Base-by-base conservation (phyloP, 2,888 invertebrate species). In the Catocala nupta region DNA sequence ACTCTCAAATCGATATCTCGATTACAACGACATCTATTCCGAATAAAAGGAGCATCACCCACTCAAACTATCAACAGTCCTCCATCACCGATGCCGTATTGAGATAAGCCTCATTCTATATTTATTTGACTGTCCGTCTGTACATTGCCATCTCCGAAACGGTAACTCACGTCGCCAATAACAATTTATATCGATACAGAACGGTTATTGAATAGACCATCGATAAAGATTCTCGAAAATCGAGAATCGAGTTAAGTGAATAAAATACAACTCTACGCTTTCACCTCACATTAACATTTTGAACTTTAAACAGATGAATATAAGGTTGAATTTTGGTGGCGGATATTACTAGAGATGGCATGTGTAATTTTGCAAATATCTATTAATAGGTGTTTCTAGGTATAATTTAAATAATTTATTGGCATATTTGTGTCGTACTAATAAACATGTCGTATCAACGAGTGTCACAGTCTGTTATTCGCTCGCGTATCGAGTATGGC, bases 91-190 rank as follows among this genome's bases (percentile, higher is more conserved):
- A 90, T 90, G 85, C 82, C 81, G 82, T 83, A 84, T 84, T 84
- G 79, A 86, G 90, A 91, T 91, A 91, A 89, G 82, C 84, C 83
- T 81, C 72, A 77, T 75, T 82, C 82, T 84, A 85, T 90, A 90
- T 92, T 91, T 91, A 91, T 90, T 86, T 85, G 86, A 85, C 89
- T 90, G 90, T 91, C 90, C 87, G 88, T 83, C 74, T 87, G 89
- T 90, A 88, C 85, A 88, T 81, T 85, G 86, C 86, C 88, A 87
- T 91, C 91, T 87, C 82, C 81, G 84, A 86, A 89, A 87, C 90
- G 83, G 89, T 92, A 92, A 92, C 87, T 92, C 91, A 91, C 88
- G 86, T 87, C 88, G 84, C 86, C 89, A 85, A 90, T 90, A 91
- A 90, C 90, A 88, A 90, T 87, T 85, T 91, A 90, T 91, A 90